Base-by-base conservation (phyloP, 2,888 invertebrate genomes). In the Papilio elwesi region DNA sequence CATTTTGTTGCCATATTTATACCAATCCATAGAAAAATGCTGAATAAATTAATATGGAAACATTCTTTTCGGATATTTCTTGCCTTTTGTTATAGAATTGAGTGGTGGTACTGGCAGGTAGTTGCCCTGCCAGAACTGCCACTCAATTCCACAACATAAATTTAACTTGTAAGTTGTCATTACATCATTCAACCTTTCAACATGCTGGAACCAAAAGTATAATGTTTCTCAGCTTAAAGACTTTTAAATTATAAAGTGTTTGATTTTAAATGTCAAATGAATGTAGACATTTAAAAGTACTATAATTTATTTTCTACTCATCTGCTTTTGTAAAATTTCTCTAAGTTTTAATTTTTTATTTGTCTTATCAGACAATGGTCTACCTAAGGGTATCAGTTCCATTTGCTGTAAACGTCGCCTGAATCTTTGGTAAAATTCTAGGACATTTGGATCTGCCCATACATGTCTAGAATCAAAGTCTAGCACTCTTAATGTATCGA, bases 401-500 rank as follows among this genome's bases (percentile, higher is more conserved):
- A 95, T 26, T 26, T 95, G 95, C 78, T 96, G 95, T 66, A 97
- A 85, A 72, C 95, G 94, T 71, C 95, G 91, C 70, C 96, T 94
- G 81, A 97, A 95, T 77, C 92, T 94, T 80, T 95, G 96, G 85
- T 98, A 98, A 88, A 98, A 98, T 80, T 96, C 94, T 69, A 98
- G 89, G 0, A 98, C 98, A 81, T 95, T 95, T 0, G 96, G 95
- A 91, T 98, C 96, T 10, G 98, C 98, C 96, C 98, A 97, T 1
- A 99, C 98, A 90, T 98, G 97, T 49, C 96, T 95, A 0, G 96
- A 94, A 84, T 97, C 96, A 91, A 99, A 98, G 88, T 98, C 98
- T 70, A 98, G 87, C 51, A 99, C 97, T 75, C 98, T 91, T n/a
- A 99, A 92, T 4, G 97, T 96, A 70, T 97, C 95, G 68, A 99